These are phyloP conservation scores for Melanostoma mellinum DNA, from an alignment of 2,888 invertebrate genomes.

Conservation along the genomic window DNA sequence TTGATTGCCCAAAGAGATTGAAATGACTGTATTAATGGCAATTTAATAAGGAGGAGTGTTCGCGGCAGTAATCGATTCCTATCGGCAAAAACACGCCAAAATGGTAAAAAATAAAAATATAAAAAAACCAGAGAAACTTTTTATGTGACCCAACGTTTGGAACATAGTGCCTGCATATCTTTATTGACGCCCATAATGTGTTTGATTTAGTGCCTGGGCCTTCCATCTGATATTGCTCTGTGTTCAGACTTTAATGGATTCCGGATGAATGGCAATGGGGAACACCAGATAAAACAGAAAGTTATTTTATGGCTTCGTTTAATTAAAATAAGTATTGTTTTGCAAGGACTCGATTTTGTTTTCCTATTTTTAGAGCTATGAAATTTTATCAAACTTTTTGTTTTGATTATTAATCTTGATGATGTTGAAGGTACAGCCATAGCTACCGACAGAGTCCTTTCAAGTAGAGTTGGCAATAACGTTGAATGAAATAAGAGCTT, in stretches of 20 bases:
- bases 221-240: constrained; percentile 13
- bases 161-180: constrained; percentile 58
- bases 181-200: constrained; percentile 67
- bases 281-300: constrained; percentile 22
- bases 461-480: too few species aligned
- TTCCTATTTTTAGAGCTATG: too few species aligned
- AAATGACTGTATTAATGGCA: constrained; percentile 65
- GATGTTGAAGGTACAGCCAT: too few species aligned
- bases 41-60: constrained; percentile 71
- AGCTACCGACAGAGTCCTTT: too few species aligned
- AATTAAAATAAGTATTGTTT: constrained; percentile 56
- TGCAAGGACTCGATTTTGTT: too few species aligned
- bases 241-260: constrained; percentile 2
- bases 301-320: constrained; percentile 45
- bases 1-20: constrained; percentile 63
- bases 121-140: constrained; percentile 5
- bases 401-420: too few species aligned
- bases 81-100: constrained; percentile 48
- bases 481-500: too few species aligned
- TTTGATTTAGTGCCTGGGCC: constrained; percentile 48
- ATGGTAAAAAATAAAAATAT: constrained; percentile 6
- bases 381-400: too few species aligned
- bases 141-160: constrained; percentile 42
- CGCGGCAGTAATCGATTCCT: constrained; percentile 59
- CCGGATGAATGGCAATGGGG: background rate